These are phyloP conservation scores for Eueides isabella DNA, from an alignment of 1,140 invertebrate species.

Conservation along the genomic window DNA sequence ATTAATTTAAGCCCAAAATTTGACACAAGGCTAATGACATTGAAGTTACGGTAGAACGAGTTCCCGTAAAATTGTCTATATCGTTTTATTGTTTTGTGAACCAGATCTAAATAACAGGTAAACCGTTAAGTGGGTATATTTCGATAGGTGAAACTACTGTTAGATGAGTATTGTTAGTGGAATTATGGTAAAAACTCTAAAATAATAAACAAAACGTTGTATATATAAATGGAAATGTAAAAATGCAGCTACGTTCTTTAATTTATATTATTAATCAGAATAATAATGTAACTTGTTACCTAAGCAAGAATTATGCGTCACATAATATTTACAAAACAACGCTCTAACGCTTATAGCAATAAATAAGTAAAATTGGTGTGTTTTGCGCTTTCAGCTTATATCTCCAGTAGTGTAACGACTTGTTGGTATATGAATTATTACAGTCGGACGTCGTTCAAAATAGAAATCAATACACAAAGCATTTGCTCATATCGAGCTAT, in stretches of 20 bases:
- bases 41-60: constrained; percentile 50
- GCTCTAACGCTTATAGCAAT: neutral
- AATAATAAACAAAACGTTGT: neutral
- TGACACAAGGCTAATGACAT: constrained; percentile 53
- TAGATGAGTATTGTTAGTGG: constrained; percentile 47
- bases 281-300: neutral
- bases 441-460: constrained; percentile 44
- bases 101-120: constrained; percentile 40
- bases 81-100: constrained; percentile 73
- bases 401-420: constrained; percentile 8
- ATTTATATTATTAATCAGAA: neutral
- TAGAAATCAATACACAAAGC: constrained; percentile 44
- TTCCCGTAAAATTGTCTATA: constrained; percentile 37
- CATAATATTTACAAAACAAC: neutral
- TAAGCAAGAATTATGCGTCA: neutral
- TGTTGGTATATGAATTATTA: constrained; percentile 47
- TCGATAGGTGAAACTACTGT: constrained; percentile 62
- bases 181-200: neutral
- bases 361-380: neutral
- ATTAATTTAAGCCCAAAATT: constrained; percentile 9
- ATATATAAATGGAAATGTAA: neutral
- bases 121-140: constrained; percentile 68
- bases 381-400: constrained; percentile 24
- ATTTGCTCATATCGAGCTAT: constrained; percentile 36
- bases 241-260: no score